phyloP scores from a whole-genome alignment of 2,113 vertebrate genomes.

The Platysternon megacephalum region DNA sequence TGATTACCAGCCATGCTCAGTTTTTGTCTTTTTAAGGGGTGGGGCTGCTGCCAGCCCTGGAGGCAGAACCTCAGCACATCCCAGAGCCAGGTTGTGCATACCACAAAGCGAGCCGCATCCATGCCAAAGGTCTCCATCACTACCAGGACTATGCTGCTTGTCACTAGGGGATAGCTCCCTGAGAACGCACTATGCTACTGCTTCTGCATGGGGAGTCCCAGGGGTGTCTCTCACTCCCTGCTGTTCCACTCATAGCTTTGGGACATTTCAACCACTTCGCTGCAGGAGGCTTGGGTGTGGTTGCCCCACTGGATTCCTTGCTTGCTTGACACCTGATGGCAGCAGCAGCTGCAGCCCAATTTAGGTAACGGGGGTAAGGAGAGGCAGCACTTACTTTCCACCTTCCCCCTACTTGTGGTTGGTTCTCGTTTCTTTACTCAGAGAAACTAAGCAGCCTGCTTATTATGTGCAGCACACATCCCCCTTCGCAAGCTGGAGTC shows the following conservation, averaged over 20 bases:
- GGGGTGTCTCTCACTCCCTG: no score
- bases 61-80: background rate
- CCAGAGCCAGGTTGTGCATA: background rate
- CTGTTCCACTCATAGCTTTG: no score
- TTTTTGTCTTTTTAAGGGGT: background rate
- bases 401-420: background rate
- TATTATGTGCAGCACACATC: accelerated
- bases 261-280: no score
- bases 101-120: background rate
- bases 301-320: background rate
- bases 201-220: no score
- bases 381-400: background rate
- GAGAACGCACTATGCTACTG: no score
- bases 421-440: background rate
- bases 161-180: accelerated
- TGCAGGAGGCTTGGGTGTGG: no score
- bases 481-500: background rate
- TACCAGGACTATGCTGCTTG: background rate
- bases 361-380: background rate
- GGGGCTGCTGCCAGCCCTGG: background rate
- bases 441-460: background rate
- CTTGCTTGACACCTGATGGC: background rate
- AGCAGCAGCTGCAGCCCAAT: background rate
- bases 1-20: background rate
- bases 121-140: background rate